These are phyloP conservation scores for Pangasius mekongensis DNA, from an alignment of 2,797 vertebrate genomes.

Conservation along the genomic window DNA sequence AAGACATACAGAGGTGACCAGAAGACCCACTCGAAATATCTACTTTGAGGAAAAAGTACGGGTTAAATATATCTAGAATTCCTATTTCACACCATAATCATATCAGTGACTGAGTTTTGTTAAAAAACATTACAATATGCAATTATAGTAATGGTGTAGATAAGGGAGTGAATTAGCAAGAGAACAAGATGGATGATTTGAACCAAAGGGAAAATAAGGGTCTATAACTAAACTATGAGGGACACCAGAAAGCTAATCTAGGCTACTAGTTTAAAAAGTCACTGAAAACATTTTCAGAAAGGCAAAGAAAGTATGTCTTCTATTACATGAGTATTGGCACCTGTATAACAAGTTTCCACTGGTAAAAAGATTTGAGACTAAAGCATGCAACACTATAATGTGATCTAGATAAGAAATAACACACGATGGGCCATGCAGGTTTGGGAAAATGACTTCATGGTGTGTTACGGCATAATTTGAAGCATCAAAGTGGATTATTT, in stretches of 20 bases:
- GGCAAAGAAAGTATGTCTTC: neutral
- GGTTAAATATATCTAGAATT: neutral
- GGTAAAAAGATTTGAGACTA: neutral
- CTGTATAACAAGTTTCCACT: neutral
- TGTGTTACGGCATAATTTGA: neutral
- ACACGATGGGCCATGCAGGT: neutral
- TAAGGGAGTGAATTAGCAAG: neutral
- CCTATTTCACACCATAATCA: neutral
- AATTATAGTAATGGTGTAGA: neutral
- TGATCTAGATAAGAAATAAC: neutral
- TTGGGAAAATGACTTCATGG: neutral
- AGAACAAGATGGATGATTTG: neutral
- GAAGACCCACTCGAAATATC: neutral
- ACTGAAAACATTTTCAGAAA: neutral
- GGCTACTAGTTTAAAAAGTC: neutral
- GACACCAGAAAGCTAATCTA: neutral
- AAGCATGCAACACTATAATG: neutral
- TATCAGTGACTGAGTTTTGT: conserved; percentile 48
- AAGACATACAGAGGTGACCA: neutral
- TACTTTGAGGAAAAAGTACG: neutral
- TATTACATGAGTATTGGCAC: neutral
- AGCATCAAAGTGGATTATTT: neutral
- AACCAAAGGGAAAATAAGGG: neutral
- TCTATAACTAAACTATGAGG: neutral
- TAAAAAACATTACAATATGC: neutral